Evolutionary conservation across 2,888 invertebrate genomes (phyloP), one percentile per base, ranked within the genome.

Genomic region (Steromphala cineraria): DNA sequence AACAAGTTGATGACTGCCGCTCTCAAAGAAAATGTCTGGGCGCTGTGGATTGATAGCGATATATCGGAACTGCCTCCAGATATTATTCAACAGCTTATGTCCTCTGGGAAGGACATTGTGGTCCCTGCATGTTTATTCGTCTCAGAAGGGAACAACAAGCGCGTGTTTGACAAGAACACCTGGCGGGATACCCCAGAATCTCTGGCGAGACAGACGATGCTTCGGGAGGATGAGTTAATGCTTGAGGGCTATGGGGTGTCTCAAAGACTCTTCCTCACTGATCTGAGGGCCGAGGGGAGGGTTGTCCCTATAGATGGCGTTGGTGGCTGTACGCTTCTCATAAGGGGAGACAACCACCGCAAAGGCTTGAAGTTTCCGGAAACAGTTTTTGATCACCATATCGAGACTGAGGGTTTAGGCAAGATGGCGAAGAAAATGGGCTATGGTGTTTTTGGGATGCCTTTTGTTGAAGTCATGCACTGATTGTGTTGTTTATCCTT

Each of bases 391-490:
- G 83, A 89, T 2, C 86, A 91, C 78, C 92, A 91, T 78, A 90
- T 92, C 4, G 92, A 92, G 81, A 92, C 92, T 15, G 92, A 92
- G 67, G 92, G 91, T 0, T 80, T 92, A 24, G 90, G 90, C 2
- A 92, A 91, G 82, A 87, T 91, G 89, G 92, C 92, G 0, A 83
- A 83, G 53, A 78, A 82, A 17, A 90, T 91, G 89, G 89, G 89
- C 4, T 89, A 83, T 74, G 82, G 84, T 46, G 87, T 91, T 1
- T 89, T 86, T 80, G 92, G 92, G 0, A 83, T 92, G 83, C 91
- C 92, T 7, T 88, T 87, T 82, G 87, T 91, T 10, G 87, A 89
- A 78, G 91, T 91, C 0, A 86, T 87, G 78, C 90, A 90, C 80
- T 82, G 40, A 53, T 21, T 46, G 36, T 3, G 19, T 17, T 31